Conservation (phyloP, 2,888 invertebrate genomes). For the Lasius platythorax region DNA sequence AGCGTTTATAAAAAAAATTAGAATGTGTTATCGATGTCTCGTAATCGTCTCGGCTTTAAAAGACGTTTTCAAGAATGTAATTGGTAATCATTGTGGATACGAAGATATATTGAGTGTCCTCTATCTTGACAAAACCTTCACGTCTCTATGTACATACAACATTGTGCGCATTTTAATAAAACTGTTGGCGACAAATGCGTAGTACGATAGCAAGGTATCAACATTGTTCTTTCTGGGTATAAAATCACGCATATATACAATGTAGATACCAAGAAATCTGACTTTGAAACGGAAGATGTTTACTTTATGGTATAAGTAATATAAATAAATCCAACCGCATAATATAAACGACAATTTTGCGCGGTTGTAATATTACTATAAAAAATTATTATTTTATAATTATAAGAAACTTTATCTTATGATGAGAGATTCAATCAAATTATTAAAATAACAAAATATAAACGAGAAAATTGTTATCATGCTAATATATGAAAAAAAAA, state of each 20-base stretch:
- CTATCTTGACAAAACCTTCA: not conserved
- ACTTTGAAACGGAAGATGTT: not conserved
- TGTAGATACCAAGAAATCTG: not conserved
- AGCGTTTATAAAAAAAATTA: conserved; percentile 61
- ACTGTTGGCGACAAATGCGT: conserved; percentile 11
- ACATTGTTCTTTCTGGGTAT: not conserved
- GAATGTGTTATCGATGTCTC: conserved; percentile 43
- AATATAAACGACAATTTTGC: not conserved
- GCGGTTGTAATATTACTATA: not conserved
- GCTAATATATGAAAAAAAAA: not conserved
- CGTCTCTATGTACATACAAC: not conserved
- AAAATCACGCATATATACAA: not conserved
- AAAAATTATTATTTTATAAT: not conserved
- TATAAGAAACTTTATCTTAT: not conserved
- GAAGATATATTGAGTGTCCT: not conserved
- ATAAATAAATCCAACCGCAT: not conserved
- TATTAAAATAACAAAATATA: not conserved
- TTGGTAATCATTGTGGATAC: conserved; percentile 4
- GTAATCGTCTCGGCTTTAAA: not conserved
- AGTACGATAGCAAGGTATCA: not conserved
- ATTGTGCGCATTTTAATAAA: conserved; percentile 35
- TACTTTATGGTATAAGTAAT: not conserved
- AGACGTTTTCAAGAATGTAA: not conserved
- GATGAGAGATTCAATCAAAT: not conserved
- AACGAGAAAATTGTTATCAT: not conserved